Conservation (phyloP, 2,797 vertebrate species). For the Sphenodon punctatus region DNA sequence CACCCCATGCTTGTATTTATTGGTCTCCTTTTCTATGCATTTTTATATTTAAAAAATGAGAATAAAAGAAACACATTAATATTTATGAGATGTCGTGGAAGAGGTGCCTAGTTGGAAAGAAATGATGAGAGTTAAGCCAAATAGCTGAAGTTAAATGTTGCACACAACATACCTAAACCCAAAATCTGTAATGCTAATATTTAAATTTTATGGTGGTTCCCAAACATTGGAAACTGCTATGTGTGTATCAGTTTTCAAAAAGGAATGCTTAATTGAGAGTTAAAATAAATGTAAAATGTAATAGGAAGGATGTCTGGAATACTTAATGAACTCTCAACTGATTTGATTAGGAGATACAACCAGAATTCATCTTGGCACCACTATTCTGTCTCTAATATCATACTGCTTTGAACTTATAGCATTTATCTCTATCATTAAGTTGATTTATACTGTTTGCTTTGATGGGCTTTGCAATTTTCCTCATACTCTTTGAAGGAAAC, state of each 20-base stretch:
- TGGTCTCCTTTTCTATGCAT: not conserved
- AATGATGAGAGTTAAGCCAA: fast-evolving
- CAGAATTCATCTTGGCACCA: not conserved
- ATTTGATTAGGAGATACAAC: not conserved
- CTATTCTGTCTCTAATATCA: not conserved
- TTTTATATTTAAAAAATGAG: not conserved
- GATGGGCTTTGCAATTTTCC: not conserved
- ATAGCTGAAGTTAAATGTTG: not conserved
- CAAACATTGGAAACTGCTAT: not conserved
- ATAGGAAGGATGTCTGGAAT: not conserved
- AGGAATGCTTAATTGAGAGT: too few species aligned
- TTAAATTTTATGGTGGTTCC: not conserved
- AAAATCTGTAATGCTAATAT: fast-evolving
- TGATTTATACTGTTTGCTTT: not conserved
- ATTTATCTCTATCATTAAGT: not conserved
- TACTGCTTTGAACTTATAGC: not conserved
- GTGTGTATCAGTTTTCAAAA: not conserved
- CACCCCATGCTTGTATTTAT: not conserved
- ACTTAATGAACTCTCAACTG: not conserved
- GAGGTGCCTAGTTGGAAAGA: not conserved
- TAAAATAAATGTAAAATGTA: not conserved
- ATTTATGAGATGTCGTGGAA: not conserved
- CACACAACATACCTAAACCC: not conserved
- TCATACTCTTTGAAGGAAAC: not conserved
- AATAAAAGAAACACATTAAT: not conserved